These are phyloP conservation scores for Coregonus clupeaformis DNA, from an alignment of 2,113 vertebrate species.

Conservation along the genomic window DNA sequence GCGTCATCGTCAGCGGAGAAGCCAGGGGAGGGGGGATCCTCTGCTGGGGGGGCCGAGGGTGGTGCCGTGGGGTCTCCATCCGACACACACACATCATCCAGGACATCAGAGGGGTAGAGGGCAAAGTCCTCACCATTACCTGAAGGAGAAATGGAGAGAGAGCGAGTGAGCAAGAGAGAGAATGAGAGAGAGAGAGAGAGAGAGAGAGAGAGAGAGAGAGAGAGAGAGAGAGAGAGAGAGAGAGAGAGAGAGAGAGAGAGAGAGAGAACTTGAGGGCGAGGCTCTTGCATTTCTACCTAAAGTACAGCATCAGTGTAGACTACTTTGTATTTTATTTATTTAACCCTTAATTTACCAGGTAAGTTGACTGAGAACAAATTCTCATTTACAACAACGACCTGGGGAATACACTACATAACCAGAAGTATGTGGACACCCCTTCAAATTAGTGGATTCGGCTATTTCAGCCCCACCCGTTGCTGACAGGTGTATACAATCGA, in stretches of 20 bases:
- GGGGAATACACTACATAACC: too few species aligned
- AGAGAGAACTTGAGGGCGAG: conserved; percentile 5
- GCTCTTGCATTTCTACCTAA: not conserved
- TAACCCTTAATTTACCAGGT: too few species aligned
- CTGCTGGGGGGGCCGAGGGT: conserved; percentile 69
- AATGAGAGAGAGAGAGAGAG: conserved; percentile 2
- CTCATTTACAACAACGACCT: too few species aligned
- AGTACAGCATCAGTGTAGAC: too few species aligned
- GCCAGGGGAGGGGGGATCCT: conserved; percentile 80
- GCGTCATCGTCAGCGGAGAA: conserved; percentile 82
- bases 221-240: too few species aligned
- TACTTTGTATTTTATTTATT: too few species aligned
- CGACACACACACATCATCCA: conserved; percentile 77
- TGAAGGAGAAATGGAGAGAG: conserved; percentile 49
- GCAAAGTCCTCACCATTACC: conserved; percentile 84
- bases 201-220: conserved; percentile 18
- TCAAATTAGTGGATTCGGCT: too few species aligned
- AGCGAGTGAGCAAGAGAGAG: not conserved
- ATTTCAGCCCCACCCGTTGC: too few species aligned
- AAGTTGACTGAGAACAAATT: too few species aligned
- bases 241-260: too few species aligned
- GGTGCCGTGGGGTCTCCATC: conserved; percentile 72
- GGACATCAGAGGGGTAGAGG: conserved; percentile 77
- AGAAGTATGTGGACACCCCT: too few species aligned
- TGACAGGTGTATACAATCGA: too few species aligned